These are phyloP conservation scores for Eulimnadia texana DNA, from an alignment of 1,140 invertebrate species.

Conservation along the genomic window DNA sequence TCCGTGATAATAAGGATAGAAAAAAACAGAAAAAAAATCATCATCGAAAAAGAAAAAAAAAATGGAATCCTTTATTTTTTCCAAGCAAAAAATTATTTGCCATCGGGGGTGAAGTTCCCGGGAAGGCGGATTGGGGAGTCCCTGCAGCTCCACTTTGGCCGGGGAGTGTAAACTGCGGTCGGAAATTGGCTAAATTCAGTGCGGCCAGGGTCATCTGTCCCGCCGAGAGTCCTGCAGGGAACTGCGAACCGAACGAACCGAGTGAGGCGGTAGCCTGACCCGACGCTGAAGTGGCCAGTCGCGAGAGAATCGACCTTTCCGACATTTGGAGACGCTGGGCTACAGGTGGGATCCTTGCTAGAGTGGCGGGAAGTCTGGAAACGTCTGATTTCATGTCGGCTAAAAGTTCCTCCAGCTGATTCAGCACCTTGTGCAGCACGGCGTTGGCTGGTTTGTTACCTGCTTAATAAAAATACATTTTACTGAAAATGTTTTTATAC, in stretches of 20 bases:
- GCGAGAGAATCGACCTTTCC: slow-evolving; percentile 83
- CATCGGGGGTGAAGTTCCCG: slow-evolving; percentile 12
- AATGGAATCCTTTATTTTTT: too few species aligned
- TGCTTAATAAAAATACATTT: slow-evolving; percentile 40
- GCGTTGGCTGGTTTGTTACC: slow-evolving; percentile 98
- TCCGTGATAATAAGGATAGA: too few species aligned
- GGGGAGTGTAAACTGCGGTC: slow-evolving; percentile 24
- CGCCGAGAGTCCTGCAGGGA: slow-evolving; percentile 18
- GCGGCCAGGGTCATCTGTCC: slow-evolving; percentile 19
- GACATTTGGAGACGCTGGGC: slow-evolving; percentile 93
- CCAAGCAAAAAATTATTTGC: neutral
- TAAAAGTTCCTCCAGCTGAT: slow-evolving; percentile 93
- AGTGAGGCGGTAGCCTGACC: slow-evolving; percentile 21
- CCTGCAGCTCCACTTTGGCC: slow-evolving; percentile 18
- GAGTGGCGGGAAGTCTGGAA: slow-evolving; percentile 84
- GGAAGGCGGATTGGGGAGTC: slow-evolving; percentile 12
- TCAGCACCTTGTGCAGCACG: slow-evolving; percentile 95
- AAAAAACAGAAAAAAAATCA: too few species aligned
- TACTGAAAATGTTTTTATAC: too few species aligned
- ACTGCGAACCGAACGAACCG: slow-evolving; percentile 19
- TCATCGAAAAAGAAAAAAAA: too few species aligned
- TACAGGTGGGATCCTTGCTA: slow-evolving; percentile 93
- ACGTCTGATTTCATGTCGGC: slow-evolving; percentile 99
- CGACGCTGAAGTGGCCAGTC: slow-evolving; percentile 59
- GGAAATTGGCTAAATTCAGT: slow-evolving; percentile 21